Conservation (phyloP, 2,113 vertebrate genomes). For the Pholis gunnellus region DNA sequence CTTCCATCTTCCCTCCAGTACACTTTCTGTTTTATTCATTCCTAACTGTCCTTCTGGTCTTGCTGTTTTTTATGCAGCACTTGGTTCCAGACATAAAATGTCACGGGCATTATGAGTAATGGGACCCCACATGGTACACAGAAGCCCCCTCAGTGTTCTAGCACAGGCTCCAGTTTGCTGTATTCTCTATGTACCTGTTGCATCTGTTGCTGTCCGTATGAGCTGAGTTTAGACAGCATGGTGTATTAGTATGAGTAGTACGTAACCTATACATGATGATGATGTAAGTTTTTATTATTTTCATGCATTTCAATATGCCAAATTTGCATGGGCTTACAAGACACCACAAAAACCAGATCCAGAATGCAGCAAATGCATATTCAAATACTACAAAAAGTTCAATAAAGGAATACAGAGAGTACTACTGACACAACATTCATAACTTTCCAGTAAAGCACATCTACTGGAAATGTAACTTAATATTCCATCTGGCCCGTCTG, state of each 20-base stretch:
- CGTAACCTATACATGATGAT: not conserved
- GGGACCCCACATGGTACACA: conserved; percentile 29
- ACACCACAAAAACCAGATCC: not conserved
- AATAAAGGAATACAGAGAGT: not conserved
- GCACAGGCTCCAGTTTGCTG: conserved; percentile 8
- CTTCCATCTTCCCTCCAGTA: not conserved
- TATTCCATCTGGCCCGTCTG: not conserved
- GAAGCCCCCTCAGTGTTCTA: conserved; percentile 36
- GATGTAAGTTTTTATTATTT: not conserved
- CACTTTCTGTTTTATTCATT: not conserved
- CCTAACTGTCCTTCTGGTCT: conserved; percentile 5
- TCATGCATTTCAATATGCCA: not conserved
- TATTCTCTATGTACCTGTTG: conserved; percentile 39
- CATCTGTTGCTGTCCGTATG: conserved; percentile 11
- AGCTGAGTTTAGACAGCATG: not conserved
- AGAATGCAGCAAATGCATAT: not conserved
- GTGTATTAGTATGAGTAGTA: not conserved
- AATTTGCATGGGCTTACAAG: not conserved
- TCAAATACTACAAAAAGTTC: not conserved
- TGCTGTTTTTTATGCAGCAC: conserved; percentile 39
- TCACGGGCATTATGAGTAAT: conserved; percentile 36
- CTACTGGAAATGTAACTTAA: not conserved
- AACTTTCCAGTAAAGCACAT: not conserved
- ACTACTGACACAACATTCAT: not conserved
- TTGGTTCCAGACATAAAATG: conserved; percentile 40